Percentiles rank a stretch among this genome's conserved stretches.
Conservation (phyloP, 2,888 invertebrate genomes). For the Xestia sexstrigata region DNA sequence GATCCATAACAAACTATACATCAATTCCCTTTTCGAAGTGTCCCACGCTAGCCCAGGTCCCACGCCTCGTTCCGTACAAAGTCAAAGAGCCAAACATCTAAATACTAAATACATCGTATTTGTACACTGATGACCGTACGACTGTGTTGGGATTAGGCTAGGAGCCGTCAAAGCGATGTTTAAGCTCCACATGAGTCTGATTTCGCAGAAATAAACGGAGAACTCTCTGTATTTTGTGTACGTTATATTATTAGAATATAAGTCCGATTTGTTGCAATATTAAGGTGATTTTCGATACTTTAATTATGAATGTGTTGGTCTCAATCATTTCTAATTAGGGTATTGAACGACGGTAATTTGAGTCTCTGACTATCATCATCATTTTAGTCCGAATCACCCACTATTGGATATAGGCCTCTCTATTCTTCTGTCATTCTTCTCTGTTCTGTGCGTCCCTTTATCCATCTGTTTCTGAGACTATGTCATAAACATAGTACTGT, state of each 20-base stretch:
- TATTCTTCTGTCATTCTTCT: not conserved
- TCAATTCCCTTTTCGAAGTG: not conserved
- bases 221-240: conserved; percentile 30
- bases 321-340: too few relatives aligned
- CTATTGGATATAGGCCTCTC: not conserved
- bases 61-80: conserved; percentile 7
- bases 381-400: not conserved
- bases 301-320: not conserved
- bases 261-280: not conserved
- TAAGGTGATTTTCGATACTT: not conserved
- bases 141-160: conserved; percentile 41
- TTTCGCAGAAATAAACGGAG: conserved; percentile 45
- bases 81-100: conserved; percentile 50
- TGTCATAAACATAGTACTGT: not conserved
- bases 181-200: conserved; percentile 41
- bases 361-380: not conserved
- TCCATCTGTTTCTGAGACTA: too few relatives aligned
- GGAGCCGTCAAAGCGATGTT: conserved; percentile 48
- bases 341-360: not conserved
- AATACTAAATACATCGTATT: conserved; percentile 52
- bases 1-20: not conserved
- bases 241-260: conserved; percentile 10
- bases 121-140: conserved; percentile 44
- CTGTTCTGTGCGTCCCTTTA: not conserved
- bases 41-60: not conserved